Base-by-base conservation (phyloP, 2,888 invertebrate species). In the Chrysina gloriosa region DNA sequence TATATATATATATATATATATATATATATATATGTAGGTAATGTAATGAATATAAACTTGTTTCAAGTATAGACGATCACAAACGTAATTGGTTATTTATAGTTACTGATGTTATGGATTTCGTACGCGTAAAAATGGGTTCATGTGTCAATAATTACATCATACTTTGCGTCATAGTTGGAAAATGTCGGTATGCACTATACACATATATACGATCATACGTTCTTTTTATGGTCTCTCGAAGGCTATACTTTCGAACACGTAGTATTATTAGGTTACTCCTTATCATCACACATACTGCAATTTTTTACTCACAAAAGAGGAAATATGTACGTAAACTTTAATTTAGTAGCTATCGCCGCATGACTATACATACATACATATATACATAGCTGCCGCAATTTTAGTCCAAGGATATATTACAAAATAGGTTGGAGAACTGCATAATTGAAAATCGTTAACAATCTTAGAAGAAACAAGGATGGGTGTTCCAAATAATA, bases 61-160 rank as follows among this genome's bases (percentile, higher is more conserved):
- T 16, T 61, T 42, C n/a, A 9, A 61, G 42, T 27, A 42, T 27
- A 29, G 58, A 61, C 19, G 58, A 27, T 11, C 42, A 14, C 39
- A 16, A 14, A 61, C 58, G 58, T 61, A 61, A 61, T 42, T 61
- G 42, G 58, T 42, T 61, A 61, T 61, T 61, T 61, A 61, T 61
- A 61, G 58, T 31, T 58, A 27, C 21, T 58, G 36, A 39, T 25
- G 36, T 58, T 58, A 58, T 25, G 42, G 58, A 61, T 61, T 52
- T 61, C 58, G 42, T 27, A 27, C 58, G 58, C 39, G 58, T 61
- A 61, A 61, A 61, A 42, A 39, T 27, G 58, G 58, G 42, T 42
- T 25, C 42, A 29, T 61, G 11, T 42, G 29, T 39, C 29, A 45
- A 14, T 61, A 61, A 61, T 61, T 42, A 42, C 58, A 61, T 61